Base-by-base conservation (phyloP, 1,140 invertebrate genomes). In the Thaumetopoea pityocampa region DNA sequence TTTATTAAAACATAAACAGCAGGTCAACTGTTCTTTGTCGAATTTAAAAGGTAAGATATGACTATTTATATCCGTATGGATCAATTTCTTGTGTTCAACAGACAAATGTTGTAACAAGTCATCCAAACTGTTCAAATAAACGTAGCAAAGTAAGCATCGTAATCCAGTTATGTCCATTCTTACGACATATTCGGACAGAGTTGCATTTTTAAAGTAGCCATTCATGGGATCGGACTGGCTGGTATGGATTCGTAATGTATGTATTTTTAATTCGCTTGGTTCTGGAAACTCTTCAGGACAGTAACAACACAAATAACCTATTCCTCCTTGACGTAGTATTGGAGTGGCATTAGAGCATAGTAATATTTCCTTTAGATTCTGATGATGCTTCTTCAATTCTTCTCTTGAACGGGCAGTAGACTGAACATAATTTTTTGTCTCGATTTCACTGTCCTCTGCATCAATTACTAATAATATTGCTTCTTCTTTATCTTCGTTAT, bases 161-260 rank as follows among this genome's bases (percentile, higher is more conserved):
- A 60, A 35, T 16, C 9, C 12, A 0, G 57, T 55, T 1, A 60
- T 47, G 30, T 60, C 57, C 1, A 60, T 11, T 33, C 44, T 55
- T 1, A 54, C 17, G 1, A 36, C 20, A 8, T 24, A 26, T n/a
- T n/a, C n/a, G n/a, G n/a, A n/a, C n/a, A 16, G 23, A 11, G n/a
- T 20, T 24, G 3, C 23, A 20, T 8, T 26, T 16, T 36, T 22
- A 16, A 15, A 15, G 1, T 24, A 9, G 1, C 7, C 33, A 9
- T 36, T n/a, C n/a, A n/a, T n/a, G n/a, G n/a, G n/a, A 9, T 36
- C 33, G 2, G 8, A 10, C 1, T 24, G 16, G 5, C 18, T 11
- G 10, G 20, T 10, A 10, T 34, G 33, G 14, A 18, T 27, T 1
- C 19, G 12, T 1, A 47, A 11, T 9, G 38, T 53, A 5, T 58